A percentile compares a stretch with the other conserved stretches of the same genome.
Evolutionary conservation across 2,888 invertebrate genomes (phyloP).

Genomic region (Anarsia innoxiella): DNA sequence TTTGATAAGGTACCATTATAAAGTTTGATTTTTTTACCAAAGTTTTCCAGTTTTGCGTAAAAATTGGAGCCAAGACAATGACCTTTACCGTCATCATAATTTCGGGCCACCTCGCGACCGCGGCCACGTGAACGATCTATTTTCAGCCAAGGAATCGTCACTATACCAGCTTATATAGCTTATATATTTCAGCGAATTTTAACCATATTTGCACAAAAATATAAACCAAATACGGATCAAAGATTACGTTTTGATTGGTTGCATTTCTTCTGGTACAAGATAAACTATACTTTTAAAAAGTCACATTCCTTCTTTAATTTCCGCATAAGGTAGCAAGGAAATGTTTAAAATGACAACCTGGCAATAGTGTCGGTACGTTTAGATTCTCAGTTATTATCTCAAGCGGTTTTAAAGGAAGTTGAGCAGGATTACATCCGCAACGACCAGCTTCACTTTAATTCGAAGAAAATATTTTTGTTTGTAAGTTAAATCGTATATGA

Average conservation of each 20-base stretch:
- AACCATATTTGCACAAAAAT: not conserved
- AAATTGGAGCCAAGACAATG: conserved; percentile 35
- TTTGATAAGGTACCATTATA: not conserved
- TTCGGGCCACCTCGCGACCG: conserved; percentile 36
- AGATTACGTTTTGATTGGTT: not conserved
- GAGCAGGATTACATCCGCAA: no score
- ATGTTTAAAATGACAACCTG: no score
- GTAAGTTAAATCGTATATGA: no score
- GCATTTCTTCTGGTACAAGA: no score
- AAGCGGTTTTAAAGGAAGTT: no score
- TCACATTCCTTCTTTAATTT: no score
- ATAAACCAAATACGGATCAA: not conserved
- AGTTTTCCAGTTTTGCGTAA: not conserved
- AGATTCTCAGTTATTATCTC: no score
- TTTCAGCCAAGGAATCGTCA: not conserved
- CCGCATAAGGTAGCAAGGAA: no score
- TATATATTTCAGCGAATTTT: not conserved
- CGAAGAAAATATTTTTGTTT: no score
- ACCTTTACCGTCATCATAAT: conserved; percentile 45
- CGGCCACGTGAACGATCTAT: conserved; percentile 41
- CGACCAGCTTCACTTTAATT: no score
- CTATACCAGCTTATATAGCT: not conserved
- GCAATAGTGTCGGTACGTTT: no score
- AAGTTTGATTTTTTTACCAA: not conserved
- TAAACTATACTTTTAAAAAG: no score